Percentiles rank a stretch among this genome's conserved stretches.
Conservation (phyloP, 2,888 invertebrate genomes). For the Thereva nobilitata region DNA sequence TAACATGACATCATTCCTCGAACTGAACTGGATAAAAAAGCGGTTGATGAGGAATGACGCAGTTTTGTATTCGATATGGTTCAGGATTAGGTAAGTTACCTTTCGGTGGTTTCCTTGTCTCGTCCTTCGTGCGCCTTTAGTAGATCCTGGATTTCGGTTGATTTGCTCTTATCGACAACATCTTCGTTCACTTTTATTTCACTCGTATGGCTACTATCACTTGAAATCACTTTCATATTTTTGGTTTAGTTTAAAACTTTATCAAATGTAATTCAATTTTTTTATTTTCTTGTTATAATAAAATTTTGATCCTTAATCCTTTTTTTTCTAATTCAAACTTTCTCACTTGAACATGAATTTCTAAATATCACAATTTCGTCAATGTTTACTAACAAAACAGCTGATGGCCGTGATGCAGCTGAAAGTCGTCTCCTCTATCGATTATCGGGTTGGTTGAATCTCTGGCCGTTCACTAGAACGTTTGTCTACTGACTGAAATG, state of each 20-base stretch:
- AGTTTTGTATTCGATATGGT: not conserved
- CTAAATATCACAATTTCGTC: not conserved
- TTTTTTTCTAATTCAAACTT: not conserved
- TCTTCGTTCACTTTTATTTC: constrained; percentile 19
- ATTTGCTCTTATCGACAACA: constrained; percentile 21
- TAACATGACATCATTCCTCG: too few relatives aligned
- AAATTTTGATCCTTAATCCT: too few relatives aligned
- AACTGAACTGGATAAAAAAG: too few relatives aligned
- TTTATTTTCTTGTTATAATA: too few relatives aligned
- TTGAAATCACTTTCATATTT: constrained; percentile 35
- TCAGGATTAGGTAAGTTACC: constrained; percentile 13
- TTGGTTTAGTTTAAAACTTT: not conserved
- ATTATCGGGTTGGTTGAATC: not conserved
- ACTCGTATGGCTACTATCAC: constrained; percentile 9
- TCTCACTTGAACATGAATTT: not conserved
- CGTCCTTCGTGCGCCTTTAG: constrained; percentile 31
- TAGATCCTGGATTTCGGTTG: constrained; percentile 38
- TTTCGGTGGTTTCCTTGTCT: constrained; percentile 26
- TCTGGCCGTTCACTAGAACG: constrained; percentile 67
- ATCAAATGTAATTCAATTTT: not conserved
- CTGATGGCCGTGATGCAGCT: constrained; percentile 62
- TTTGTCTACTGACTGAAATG: constrained; percentile 70
- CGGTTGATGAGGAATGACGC: too few relatives aligned
- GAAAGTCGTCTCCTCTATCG: constrained; percentile 77
- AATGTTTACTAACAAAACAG: constrained; percentile 17